A percentile compares a stretch with the other conserved stretches of the same genome.
Evolutionary conservation across 2,888 invertebrate species (phyloP).

Genomic region (Heliconius erato): DNA sequence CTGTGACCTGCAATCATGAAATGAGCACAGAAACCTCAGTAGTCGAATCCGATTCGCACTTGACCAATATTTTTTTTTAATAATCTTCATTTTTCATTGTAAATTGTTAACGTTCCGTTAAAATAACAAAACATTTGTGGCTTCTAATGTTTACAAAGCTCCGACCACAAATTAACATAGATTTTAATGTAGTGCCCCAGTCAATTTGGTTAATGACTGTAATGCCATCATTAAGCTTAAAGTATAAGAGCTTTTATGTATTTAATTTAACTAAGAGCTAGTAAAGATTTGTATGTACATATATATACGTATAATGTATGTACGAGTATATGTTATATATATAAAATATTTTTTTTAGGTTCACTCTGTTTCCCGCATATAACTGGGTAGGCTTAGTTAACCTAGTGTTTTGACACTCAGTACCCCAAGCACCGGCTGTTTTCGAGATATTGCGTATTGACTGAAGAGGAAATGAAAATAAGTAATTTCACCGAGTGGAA

Average conservation of each 20-base stretch:
- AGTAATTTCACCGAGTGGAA: no score
- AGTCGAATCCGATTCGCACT: not conserved
- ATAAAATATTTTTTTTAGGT: not conserved
- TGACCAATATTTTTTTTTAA: slow-evolving; percentile 54
- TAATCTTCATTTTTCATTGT: slow-evolving; percentile 21
- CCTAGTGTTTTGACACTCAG: not conserved
- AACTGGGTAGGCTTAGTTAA: not conserved
- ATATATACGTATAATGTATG: not conserved
- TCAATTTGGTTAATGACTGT: slow-evolving; percentile 33
- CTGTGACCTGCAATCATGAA: no score
- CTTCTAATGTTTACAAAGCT: slow-evolving; percentile 40
- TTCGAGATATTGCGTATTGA: not conserved
- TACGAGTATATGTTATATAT: not conserved
- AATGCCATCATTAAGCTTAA: slow-evolving; percentile 6
- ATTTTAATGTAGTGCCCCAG: slow-evolving; percentile 39
- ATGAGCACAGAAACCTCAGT: not conserved
- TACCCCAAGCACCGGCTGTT: no score
- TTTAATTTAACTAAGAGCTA: slow-evolving; percentile 11
- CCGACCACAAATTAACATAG: slow-evolving; percentile 42
- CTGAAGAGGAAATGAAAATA: not conserved
- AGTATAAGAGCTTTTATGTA: slow-evolving; percentile 10
- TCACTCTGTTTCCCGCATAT: not conserved
- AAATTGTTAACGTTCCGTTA: slow-evolving; percentile 21
- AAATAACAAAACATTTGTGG: slow-evolving; percentile 38
- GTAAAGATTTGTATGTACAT: not conserved